These are phyloP conservation scores for Anadara kagoshimensis DNA, from an alignment of 1,140 invertebrate species.

Conservation along the genomic window DNA sequence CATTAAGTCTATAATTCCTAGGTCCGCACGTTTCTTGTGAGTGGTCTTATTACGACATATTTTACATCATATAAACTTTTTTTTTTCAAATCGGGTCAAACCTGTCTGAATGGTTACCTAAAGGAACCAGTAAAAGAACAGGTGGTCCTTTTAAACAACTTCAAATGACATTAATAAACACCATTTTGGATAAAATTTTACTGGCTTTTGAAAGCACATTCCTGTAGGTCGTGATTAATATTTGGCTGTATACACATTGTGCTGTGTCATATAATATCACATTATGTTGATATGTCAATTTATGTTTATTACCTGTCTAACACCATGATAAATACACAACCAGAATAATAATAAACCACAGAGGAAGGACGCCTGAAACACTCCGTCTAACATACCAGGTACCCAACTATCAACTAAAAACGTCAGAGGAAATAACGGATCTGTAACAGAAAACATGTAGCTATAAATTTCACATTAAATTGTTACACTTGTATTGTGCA, in stretches of 20 bases:
- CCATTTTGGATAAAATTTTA: too few relatives aligned
- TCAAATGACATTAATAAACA: too few relatives aligned
- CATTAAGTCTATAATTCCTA: too few relatives aligned
- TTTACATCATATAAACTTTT: too few relatives aligned
- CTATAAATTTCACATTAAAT: not conserved
- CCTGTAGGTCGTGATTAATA: too few relatives aligned
- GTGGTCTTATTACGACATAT: too few relatives aligned
- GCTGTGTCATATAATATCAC: not conserved
- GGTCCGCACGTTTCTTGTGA: too few relatives aligned
- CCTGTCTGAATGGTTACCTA: too few relatives aligned
- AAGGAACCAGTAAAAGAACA: too few relatives aligned
- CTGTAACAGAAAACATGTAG: conserved; percentile 75
- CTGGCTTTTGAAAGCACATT: too few relatives aligned
- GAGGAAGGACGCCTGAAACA: conserved; percentile 93
- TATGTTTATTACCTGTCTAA: conserved; percentile 84
- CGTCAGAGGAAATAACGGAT: conserved; percentile 94
- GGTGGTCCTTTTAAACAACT: too few relatives aligned
- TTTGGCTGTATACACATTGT: not conserved
- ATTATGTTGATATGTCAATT: not conserved
- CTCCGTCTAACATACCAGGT: conserved; percentile 90
- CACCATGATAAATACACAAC: conserved; percentile 95
- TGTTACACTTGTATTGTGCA: not conserved
- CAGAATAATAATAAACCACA: conserved; percentile 92
- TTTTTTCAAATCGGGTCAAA: too few relatives aligned
- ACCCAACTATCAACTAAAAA: conserved; percentile 93